Percentiles rank a stretch among this genome's conserved stretches.
These are phyloP conservation scores for Paramormyrops hopkinsi DNA, from an alignment of 2,797 vertebrate species.

Conservation along the genomic window DNA sequence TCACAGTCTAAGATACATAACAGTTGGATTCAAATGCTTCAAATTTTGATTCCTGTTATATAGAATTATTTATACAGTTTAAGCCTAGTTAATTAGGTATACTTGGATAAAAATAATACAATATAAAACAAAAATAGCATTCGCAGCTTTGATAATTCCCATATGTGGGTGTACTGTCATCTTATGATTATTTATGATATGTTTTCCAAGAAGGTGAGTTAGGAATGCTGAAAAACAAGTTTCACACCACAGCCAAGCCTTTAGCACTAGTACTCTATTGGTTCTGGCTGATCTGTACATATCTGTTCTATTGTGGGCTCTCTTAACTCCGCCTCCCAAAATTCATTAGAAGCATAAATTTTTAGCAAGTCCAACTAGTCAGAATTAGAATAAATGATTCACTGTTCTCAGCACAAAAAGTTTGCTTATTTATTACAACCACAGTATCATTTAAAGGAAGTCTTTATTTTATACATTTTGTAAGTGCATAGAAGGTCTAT, in stretches of 20 bases:
- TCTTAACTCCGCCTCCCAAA: not conserved
- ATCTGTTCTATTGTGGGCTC: not conserved
- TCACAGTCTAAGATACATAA: not conserved
- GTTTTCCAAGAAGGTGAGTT: conserved; percentile 3
- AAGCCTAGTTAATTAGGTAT: not conserved
- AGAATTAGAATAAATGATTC: not conserved
- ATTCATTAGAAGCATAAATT: not conserved
- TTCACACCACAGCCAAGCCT: not conserved
- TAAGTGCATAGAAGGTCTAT: not conserved
- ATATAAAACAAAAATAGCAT: not conserved
- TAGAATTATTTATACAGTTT: not conserved
- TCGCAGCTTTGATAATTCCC: not conserved
- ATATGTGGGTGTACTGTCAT: not conserved
- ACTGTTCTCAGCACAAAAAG: not conserved
- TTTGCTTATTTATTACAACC: not conserved
- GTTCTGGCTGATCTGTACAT: not conserved
- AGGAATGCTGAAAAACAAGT: conserved; percentile 28
- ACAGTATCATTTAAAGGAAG: not conserved
- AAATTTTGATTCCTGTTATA: not conserved
- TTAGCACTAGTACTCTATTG: not conserved
- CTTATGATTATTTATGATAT: not conserved
- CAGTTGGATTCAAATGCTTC: not conserved
- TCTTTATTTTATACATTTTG: not conserved
- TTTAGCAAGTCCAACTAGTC: not conserved
- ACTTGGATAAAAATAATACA: not conserved